Base-by-base conservation (phyloP, 2,797 vertebrate species). In the Euthynnus affinis region DNA sequence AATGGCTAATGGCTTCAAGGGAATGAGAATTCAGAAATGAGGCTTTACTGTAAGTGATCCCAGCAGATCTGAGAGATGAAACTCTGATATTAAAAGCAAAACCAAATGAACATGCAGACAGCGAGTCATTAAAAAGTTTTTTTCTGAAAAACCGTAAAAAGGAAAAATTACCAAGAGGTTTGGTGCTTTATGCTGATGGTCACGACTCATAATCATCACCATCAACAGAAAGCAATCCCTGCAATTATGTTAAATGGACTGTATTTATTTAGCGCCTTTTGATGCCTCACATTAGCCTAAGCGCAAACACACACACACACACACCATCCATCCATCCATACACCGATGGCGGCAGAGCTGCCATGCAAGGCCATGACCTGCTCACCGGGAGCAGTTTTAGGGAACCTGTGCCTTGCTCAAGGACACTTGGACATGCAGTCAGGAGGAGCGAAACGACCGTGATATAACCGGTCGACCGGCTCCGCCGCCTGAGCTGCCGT, bases 321-420 rank as follows among this genome's bases (percentile, higher is more conserved):
- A 42, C n/a, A n/a, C 57, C 61, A 48, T 34, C 9, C 37, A 61
- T 49, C 0, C 66, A 68, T 51, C 69, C 81, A 61, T 17, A 57
- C 46, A 55, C 14, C 0, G 14, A 71, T 23, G 66, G 58, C 15
- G 32, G 68, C 63, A 73, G 82, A 80, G 82, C 82, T 83, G 80
- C 87, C 81, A 82, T 84, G 89, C 89, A 83, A 72, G 79, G 62
- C 67, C n/a, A 51, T 61, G 53, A 80, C 63, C 52, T 74, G 76
- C 83, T 85, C 80, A 34, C 71, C 22, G 2, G 65, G 67, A 81
- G 75, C 73, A 71, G 78, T 63, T 70, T 18, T n/a, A n/a, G 63
- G 63, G 76, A 58, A 72, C 60, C 44, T 1, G 32, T 17, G 60
- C 80, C 73, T 81, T 58, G 59, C 69, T 88, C 71, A 67, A 78